Conservation (phyloP, 2,888 invertebrate species). For the Spisula subtruncata region DNA sequence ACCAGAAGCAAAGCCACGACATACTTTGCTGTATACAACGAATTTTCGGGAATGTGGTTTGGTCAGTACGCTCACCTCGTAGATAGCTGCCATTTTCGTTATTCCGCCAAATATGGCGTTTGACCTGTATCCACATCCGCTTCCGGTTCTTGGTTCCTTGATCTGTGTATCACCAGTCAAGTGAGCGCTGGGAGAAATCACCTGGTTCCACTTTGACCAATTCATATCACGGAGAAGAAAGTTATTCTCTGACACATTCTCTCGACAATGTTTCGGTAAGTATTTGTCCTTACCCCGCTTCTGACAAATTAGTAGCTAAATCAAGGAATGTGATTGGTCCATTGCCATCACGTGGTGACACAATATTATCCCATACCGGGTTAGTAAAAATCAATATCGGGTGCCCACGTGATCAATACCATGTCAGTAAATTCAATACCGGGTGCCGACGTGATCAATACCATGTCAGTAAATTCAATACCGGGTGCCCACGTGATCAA, state of each 20-base stretch:
- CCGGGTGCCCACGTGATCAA: too few species aligned
- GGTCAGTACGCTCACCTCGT: slow-evolving; percentile 74
- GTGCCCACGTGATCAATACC: too few species aligned
- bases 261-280: slow-evolving; percentile 67
- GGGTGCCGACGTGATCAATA: too few species aligned
- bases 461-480: too few species aligned
- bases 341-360: too few species aligned
- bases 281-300: too few species aligned
- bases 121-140: slow-evolving; percentile 64
- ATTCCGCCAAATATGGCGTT: slow-evolving; percentile 70
- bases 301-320: too few species aligned
- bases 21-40: slow-evolving; percentile 71
- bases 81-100: slow-evolving; percentile 71
- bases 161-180: slow-evolving; percentile 7
- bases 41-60: slow-evolving; percentile 58
- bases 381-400: too few species aligned
- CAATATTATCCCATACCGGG: too few species aligned
- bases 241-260: slow-evolving; percentile 72
- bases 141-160: slow-evolving; percentile 60
- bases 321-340: too few species aligned
- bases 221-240: slow-evolving; percentile 70
- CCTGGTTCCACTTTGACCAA: slow-evolving; percentile 77
- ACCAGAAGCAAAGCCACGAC: slow-evolving; percentile 57
- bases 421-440: too few species aligned
- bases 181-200: slow-evolving; percentile 53